A percentile compares a stretch with the other conserved stretches of the same genome.
Conservation (phyloP, 2,888 invertebrate genomes). For the Malacosoma neustria region DNA sequence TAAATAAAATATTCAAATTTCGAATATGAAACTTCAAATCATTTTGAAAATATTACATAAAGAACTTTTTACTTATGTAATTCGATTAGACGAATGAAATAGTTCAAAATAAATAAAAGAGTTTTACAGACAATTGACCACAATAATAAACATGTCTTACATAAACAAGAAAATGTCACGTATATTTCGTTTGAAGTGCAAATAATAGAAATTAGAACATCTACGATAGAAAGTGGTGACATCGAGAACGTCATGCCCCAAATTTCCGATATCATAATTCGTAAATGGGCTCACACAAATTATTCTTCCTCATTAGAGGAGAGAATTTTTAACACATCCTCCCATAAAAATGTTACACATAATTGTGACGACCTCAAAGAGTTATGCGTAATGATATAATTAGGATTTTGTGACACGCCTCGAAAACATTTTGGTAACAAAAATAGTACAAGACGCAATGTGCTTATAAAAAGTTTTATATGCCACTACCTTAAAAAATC, state of each 20-base stretch:
- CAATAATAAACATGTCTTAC: neutral
- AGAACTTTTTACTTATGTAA: no score
- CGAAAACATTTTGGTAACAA: slow-evolving; percentile 11
- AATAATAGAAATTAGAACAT: neutral
- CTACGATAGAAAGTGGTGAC: neutral
- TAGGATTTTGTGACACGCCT: slow-evolving; percentile 19
- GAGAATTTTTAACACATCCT: slow-evolving; percentile 61
- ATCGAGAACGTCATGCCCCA: slow-evolving; percentile 18
- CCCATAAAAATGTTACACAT: slow-evolving; percentile 27
- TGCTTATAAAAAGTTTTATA: no score
- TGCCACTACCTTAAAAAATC: no score
- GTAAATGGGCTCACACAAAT: slow-evolving; percentile 50
- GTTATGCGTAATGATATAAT: slow-evolving; percentile 27
- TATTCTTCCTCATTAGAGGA: slow-evolving; percentile 67
- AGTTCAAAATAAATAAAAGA: neutral
- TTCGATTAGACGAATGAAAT: no score
- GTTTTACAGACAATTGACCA: neutral
- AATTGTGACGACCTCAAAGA: slow-evolving; percentile 36
- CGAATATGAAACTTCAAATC: no score
- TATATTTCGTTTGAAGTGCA: neutral
- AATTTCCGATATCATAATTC: slow-evolving; percentile 29
- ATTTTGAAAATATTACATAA: no score
- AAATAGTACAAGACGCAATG: slow-evolving; percentile 6
- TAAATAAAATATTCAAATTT: no score
- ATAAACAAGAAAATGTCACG: neutral